These are phyloP conservation scores for Gonioctena quinquepunctata DNA, from an alignment of 1,140 invertebrate genomes.

Conservation along the genomic window DNA sequence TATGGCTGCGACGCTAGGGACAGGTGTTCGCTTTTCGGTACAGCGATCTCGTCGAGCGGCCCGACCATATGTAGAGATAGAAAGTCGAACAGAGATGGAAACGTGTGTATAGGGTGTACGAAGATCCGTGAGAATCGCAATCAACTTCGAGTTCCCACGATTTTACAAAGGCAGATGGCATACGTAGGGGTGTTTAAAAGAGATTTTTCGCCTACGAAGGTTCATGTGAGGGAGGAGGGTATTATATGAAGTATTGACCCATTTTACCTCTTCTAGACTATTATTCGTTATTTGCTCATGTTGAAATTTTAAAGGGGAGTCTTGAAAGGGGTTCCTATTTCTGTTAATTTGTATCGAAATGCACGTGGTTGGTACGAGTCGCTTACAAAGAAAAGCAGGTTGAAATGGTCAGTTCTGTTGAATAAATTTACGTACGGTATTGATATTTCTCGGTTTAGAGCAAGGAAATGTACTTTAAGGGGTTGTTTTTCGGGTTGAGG, in stretches of 20 bases:
- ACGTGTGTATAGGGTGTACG: conserved; percentile 43
- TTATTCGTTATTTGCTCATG: conserved; percentile 7
- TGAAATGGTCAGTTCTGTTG: conserved; percentile 37
- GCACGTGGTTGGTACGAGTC: conserved; percentile 24
- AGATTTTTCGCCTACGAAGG: conserved; percentile 30
- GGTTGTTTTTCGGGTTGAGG: conserved; percentile 19
- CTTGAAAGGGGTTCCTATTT: conserved; percentile 13
- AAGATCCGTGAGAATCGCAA: conserved; percentile 54
- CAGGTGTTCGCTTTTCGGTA: conserved; percentile 52
- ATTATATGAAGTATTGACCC: conserved; percentile 27
- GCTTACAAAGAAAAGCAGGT: conserved; percentile 27
- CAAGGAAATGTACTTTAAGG: conserved; percentile 3
- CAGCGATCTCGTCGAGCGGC: conserved; percentile 33
- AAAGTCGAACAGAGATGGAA: conserved; percentile 36
- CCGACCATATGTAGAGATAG: conserved; percentile 21
- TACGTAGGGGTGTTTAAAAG: conserved; percentile 51
- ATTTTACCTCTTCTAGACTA: conserved; percentile 32
- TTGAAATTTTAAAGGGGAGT: not conserved
- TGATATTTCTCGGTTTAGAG: not conserved
- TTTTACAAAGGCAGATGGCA: conserved; percentile 52
- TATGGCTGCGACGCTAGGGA: conserved; percentile 47
- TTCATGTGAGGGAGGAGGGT: conserved; percentile 11
- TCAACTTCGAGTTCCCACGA: conserved; percentile 52
- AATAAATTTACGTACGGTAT: conserved; percentile 18
- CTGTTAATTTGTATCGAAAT: conserved; percentile 15